A percentile compares a stretch with the other conserved stretches of the same genome.
Conservation (phyloP, 2,113 vertebrate genomes). For the Dromas ardeola region DNA sequence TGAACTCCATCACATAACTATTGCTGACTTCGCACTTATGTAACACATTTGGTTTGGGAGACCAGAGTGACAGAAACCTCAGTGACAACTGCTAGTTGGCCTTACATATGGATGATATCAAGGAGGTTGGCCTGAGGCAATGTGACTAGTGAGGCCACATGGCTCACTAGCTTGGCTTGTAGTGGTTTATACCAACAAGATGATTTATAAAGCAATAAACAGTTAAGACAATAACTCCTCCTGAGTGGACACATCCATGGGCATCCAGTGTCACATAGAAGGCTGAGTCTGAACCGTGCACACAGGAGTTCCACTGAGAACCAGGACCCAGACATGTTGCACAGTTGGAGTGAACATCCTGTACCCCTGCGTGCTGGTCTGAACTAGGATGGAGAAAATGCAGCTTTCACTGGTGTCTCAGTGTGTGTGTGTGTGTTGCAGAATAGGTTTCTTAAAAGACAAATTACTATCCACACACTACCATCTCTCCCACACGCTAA, state of each 20-base stretch:
- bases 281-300: not conserved
- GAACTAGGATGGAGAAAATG: not conserved
- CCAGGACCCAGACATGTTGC: not conserved
- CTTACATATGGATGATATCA: not conserved
- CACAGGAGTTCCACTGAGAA: not conserved
- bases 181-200: not conserved
- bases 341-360: not conserved
- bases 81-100: not conserved
- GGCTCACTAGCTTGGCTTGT: not conserved
- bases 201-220: not conserved
- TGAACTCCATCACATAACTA: not conserved
- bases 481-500: not conserved
- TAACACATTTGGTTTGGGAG: not conserved
- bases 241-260: not conserved
- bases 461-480: rapidly evolving
- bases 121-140: not conserved
- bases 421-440: not conserved
- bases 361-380: not conserved
- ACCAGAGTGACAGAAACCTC: not conserved
- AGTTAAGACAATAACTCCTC: not conserved
- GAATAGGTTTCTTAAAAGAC: not conserved
- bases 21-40: not conserved
- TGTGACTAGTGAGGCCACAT: not conserved
- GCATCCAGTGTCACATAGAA: not conserved
- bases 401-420: not conserved